Conservation (phyloP, 1,140 invertebrate species). For the Mya arenaria region DNA sequence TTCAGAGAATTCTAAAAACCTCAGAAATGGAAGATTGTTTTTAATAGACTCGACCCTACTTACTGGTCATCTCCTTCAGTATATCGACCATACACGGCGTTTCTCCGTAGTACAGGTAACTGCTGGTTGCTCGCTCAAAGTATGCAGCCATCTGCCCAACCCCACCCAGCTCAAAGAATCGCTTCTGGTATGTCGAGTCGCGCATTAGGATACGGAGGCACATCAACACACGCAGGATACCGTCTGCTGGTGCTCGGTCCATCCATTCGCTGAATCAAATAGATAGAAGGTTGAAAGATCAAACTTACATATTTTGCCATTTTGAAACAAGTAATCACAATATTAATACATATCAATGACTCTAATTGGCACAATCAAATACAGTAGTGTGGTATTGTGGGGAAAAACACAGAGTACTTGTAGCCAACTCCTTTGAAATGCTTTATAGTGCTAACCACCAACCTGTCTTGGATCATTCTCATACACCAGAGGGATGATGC, state of each 20-base stretch:
- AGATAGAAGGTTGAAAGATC: not conserved
- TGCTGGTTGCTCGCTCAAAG: conserved; percentile 76
- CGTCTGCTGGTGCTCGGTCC: conserved; percentile 71
- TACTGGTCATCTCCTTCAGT: conserved; percentile 81
- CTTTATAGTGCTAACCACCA: not conserved
- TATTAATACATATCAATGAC: not conserved
- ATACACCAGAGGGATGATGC: too few relatives aligned
- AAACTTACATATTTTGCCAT: too few relatives aligned
- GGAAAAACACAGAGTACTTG: not conserved
- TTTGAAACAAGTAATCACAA: not conserved
- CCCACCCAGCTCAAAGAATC: conserved; percentile 73
- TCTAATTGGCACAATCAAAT: not conserved
- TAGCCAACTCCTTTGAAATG: not conserved
- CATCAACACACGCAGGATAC: conserved; percentile 75
- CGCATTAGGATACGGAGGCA: conserved; percentile 79
- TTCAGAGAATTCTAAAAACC: too few relatives aligned
- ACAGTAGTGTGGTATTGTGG: not conserved
- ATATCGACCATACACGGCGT: conserved; percentile 75
- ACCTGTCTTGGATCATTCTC: too few relatives aligned
- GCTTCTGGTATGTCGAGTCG: conserved; percentile 74
- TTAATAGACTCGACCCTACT: conserved; percentile 64
- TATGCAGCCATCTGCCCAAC: conserved; percentile 73
- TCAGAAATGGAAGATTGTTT: too few relatives aligned
- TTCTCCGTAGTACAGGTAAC: conserved; percentile 76
- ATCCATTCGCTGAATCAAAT: conserved; percentile 75